phyloP scores from a whole-genome alignment of 1,140 invertebrate genomes.

The Battus philenor region DNA sequence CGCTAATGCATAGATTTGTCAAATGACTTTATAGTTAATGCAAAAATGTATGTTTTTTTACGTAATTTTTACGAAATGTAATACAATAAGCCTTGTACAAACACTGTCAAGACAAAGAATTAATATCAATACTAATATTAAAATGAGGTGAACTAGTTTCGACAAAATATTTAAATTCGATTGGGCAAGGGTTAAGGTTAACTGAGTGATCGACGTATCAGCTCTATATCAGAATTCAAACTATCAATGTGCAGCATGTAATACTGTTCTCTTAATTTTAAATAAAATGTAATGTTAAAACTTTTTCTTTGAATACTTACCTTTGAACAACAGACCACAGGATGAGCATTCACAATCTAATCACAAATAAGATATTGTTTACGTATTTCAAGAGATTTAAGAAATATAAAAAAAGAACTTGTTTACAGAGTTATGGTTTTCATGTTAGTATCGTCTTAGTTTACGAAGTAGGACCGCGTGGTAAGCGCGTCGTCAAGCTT shows the following conservation, averaged over 20 bases:
- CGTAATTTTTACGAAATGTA: neutral
- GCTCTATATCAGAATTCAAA: conserved; percentile 17
- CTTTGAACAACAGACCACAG: conserved; percentile 43
- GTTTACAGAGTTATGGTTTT: conserved; percentile 19
- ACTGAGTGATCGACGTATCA: conserved; percentile 29
- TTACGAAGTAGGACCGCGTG: conserved; percentile 36
- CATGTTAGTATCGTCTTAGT: conserved; percentile 12
- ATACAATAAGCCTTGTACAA: neutral
- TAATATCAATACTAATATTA: conserved; percentile 6
- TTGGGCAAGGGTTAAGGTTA: conserved; percentile 37
- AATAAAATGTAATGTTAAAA: no score
- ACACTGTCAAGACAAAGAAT: neutral
- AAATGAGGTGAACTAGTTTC: conserved; percentile 20
- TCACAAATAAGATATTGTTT: conserved; percentile 23
- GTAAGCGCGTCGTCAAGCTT: conserved; percentile 21
- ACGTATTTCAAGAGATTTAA: no score
- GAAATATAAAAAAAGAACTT: no score
- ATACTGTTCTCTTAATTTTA: no score
- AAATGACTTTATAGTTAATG: neutral
- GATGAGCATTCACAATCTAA: conserved; percentile 49
- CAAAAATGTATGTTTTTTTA: neutral
- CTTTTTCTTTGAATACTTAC: conserved; percentile 35
- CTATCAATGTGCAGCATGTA: no score
- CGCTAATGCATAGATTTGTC: neutral
- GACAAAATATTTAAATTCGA: conserved; percentile 25